Conservation (phyloP, 2,888 invertebrate species). For the Agrotis clavis region DNA sequence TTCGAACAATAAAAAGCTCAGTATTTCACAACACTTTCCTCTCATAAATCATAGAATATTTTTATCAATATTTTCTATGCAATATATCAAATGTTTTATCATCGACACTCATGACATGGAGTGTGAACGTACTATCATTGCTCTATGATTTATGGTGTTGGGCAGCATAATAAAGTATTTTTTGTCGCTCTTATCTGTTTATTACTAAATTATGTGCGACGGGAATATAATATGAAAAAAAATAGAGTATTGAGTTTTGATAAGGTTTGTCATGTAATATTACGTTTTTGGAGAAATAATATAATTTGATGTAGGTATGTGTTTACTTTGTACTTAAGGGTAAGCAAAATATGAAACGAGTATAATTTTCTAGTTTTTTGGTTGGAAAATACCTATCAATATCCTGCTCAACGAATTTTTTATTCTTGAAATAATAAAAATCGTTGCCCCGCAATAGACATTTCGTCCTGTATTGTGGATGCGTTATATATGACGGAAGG, state of each 20-base stretch:
- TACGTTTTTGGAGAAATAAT: constrained; percentile 18
- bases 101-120: constrained; percentile 43
- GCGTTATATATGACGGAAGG: too few relatives aligned
- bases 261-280: constrained; percentile 46
- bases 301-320: background rate
- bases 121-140: constrained; percentile 61
- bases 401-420: too few relatives aligned
- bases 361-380: too few relatives aligned
- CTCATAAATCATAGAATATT: constrained; percentile 52
- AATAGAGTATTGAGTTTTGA: constrained; percentile 39
- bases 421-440: too few relatives aligned
- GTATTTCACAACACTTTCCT: constrained; percentile 46
- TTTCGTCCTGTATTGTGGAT: too few relatives aligned
- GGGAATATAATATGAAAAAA: constrained; percentile 20
- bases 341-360: too few relatives aligned
- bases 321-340: background rate
- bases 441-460: too few relatives aligned
- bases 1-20: constrained; percentile 23
- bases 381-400: too few relatives aligned
- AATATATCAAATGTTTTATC: constrained; percentile 62
- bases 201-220: constrained; percentile 54
- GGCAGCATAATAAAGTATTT: constrained; percentile 56
- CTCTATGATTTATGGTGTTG: constrained; percentile 56
- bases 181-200: constrained; percentile 58
- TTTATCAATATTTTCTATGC: constrained; percentile 58